Conservation (phyloP, 1,140 invertebrate genomes). For the Thrips palmi region DNA sequence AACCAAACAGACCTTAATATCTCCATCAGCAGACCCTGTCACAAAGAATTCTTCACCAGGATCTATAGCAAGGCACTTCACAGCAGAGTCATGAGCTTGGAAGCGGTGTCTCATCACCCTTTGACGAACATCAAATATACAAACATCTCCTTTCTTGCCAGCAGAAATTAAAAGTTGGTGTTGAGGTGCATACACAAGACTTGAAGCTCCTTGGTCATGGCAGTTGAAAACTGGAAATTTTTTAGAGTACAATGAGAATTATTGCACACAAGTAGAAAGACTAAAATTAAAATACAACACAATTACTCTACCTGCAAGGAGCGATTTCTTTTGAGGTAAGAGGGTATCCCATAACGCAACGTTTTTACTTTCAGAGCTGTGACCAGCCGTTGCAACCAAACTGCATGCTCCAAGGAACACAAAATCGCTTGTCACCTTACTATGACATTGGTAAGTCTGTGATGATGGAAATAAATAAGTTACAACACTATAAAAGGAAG, state of each 20-base stretch:
- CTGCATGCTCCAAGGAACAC: constrained; percentile 94
- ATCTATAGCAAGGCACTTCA: constrained; percentile 89
- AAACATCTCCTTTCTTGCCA: constrained; percentile 90
- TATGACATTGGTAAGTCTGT: constrained; percentile 91
- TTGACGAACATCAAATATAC: constrained; percentile 85
- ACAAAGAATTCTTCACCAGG: constrained; percentile 92
- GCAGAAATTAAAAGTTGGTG: constrained; percentile 84
- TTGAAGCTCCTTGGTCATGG: constrained; percentile 79
- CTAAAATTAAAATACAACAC: background rate
- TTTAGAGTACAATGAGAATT: background rate
- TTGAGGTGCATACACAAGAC: constrained; percentile 78
- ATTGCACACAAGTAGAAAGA: background rate
- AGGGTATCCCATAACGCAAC: constrained; percentile 98
- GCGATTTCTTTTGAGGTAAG: constrained; percentile 81
- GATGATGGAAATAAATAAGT: constrained; percentile 21
- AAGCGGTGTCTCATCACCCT: constrained; percentile 74
- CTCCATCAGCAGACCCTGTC: constrained; percentile 94
- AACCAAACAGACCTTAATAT: constrained; percentile 68
- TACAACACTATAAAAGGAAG: background rate
- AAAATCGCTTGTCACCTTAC: constrained; percentile 93
- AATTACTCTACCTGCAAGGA: constrained; percentile 57
- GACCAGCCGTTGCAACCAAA: constrained; percentile 91
- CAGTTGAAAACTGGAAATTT: constrained; percentile 59
- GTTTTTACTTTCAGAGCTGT: constrained; percentile 91
- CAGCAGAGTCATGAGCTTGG: constrained; percentile 77